phyloP scores from a whole-genome alignment of 2,888 invertebrate species.

The Galerucella nymphaeae region DNA sequence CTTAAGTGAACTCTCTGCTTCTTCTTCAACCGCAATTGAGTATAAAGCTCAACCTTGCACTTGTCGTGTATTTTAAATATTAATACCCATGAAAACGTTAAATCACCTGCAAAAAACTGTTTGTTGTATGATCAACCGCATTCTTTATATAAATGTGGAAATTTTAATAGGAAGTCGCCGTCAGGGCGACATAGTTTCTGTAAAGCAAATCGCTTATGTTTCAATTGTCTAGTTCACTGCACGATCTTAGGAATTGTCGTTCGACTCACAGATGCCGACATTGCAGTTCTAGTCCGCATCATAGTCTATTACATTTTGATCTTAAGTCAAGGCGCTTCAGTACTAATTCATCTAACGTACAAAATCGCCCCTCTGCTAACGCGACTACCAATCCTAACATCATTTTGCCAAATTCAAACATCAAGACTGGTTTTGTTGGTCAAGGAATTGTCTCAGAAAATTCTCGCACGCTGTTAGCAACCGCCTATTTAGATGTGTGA shows the following conservation, averaged over 20 bases:
- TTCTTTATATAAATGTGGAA: neutral
- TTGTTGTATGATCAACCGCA: neutral
- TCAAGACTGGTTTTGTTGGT: neutral
- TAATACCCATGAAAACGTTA: neutral
- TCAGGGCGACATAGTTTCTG: neutral
- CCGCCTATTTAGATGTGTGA: neutral
- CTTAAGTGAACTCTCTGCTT: neutral
- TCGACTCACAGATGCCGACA: neutral
- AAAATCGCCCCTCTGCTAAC: neutral
- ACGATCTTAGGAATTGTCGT: neutral
- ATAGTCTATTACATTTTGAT: neutral
- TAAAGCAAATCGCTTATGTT: neutral
- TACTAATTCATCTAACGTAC: too few species aligned
- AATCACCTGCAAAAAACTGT: neutral
- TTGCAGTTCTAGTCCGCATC: neutral
- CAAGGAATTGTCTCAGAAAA: neutral
- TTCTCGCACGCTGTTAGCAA: neutral
- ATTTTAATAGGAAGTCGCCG: neutral
- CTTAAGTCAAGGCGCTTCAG: neutral
- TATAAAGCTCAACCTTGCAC: neutral
- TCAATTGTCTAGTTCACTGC: neutral
- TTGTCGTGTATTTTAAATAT: neutral
- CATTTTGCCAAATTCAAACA: neutral
- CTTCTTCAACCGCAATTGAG: neutral
- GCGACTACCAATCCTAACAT: neutral